Base-by-base conservation (phyloP, 1,140 invertebrate species). In the Lanistes nyassanus region DNA sequence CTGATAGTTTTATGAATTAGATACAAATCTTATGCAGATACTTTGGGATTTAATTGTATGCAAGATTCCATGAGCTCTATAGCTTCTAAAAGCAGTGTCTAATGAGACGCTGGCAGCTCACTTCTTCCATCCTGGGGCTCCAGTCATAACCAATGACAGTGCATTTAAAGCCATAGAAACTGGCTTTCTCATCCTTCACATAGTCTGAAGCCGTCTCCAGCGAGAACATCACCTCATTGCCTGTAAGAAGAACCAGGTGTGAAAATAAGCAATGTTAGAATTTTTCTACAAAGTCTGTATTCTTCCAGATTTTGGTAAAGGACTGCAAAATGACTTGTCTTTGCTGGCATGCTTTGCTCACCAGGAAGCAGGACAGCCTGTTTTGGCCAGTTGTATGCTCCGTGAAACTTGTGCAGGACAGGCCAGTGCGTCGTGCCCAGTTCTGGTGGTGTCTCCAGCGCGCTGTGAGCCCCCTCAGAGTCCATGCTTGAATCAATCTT, bases 191-290 rank as follows among this genome's bases (percentile, higher is more conserved):
- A 90, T 97, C 96, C 86, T 96, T 96, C 76, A 97, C 92, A 89
- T 98, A 98, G 89, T 98, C 94, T 0, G 97, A 96, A 0, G 97
- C 96, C 1, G 97, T 98, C 90, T 98, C 97, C 84, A 99, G 85
- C 0, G 96, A 97, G 87, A 99, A 98, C 80, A 97, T 92, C 0
- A 98, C 93, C 90, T 98, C 95, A 88, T 98, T 96, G 31, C 97
- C 97, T 92, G 82, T 19, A 82, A 85, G 75, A 74, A 51, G 77
- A 53, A 58, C 62, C 13, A 37, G 2, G 36, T 62, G 34, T 51
- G 7, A 71, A 5, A 9, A 60, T 47, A 47, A 47, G 2, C 42
- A 47, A 9, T 47, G 5, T 42, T 6, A 42, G 13, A 5, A 42
- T 13, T 6, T 42, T 13, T 42, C 3, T 31, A 66, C 9, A 26